Percentiles rank a stretch among this genome's conserved stretches.
phyloP scores from a whole-genome alignment of 2,113 vertebrate species.

The Melierax canorus region DNA sequence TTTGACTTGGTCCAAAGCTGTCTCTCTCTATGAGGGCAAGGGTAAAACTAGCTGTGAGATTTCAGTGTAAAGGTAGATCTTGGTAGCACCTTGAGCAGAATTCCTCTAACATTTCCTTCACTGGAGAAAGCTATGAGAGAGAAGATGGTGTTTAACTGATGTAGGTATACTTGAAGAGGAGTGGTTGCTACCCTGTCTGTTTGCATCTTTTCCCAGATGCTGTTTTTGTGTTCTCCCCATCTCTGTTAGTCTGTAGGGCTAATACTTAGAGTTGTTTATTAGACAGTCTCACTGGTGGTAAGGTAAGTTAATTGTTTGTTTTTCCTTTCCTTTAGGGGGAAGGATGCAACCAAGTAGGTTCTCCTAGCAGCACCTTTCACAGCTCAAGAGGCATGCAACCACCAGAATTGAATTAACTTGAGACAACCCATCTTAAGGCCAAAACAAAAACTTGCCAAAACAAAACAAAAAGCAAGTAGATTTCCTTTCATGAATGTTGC shows the following conservation, averaged over 20 bases:
- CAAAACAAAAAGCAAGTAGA: not conserved
- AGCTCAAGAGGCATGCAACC: not conserved
- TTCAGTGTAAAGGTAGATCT: not conserved
- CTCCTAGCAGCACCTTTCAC: not conserved
- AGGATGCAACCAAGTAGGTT: not conserved
- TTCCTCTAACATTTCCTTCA: not conserved
- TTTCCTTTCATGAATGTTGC: not conserved
- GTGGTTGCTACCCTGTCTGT: not conserved
- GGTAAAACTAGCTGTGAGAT: not conserved
- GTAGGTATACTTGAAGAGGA: not conserved
- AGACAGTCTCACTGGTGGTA: not conserved
- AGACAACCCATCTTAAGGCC: not conserved
- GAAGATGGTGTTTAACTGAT: not conserved
- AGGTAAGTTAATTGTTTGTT: not conserved
- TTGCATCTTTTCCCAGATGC: not conserved
- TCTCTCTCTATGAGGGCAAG: not conserved
- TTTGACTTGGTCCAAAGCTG: not conserved
- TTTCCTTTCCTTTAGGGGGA: not conserved
- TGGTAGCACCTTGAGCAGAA: not conserved
- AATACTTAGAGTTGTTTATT: not conserved
- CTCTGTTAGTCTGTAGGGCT: not conserved
- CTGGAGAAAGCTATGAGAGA: not conserved
- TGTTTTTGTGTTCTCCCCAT: rapidly evolving
- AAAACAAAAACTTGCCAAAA: not conserved
- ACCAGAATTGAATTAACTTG: not conserved